These are phyloP conservation scores for Isichthys henryi DNA, from an alignment of 2,113 vertebrate species.

Conservation along the genomic window DNA sequence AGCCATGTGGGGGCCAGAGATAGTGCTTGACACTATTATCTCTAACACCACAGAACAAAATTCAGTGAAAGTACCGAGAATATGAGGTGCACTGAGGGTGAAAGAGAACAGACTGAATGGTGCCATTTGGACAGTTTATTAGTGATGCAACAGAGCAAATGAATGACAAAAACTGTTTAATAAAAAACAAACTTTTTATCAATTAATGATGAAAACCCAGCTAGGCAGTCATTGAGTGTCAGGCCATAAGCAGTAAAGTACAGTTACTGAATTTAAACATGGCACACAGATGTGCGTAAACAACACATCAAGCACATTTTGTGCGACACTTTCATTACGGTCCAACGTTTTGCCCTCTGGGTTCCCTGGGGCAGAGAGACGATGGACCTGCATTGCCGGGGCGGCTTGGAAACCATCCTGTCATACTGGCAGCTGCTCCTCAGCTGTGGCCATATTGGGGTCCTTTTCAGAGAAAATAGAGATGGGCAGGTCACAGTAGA, in stretches of 20 bases:
- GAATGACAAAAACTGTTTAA: too few relatives aligned
- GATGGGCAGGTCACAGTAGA: neutral
- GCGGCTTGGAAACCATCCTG: neutral
- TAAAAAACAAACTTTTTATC: neutral
- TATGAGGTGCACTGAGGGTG: neutral
- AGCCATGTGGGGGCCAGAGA: conserved; percentile 47
- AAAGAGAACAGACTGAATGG: neutral
- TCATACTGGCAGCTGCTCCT: neutral
- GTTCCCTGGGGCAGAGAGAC: neutral
- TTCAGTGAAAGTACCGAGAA: neutral
- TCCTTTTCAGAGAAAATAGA: neutral
- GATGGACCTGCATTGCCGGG: neutral
- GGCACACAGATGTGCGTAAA: neutral
- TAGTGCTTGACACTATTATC: conserved; percentile 29
- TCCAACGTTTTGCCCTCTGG: neutral
- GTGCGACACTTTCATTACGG: neutral
- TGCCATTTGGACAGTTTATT: neutral
- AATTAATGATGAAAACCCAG: neutral
- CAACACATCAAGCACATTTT: neutral
- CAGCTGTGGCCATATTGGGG: neutral
- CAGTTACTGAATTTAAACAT: neutral
- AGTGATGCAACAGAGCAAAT: neutral
- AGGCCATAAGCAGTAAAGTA: neutral
- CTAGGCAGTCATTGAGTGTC: neutral
- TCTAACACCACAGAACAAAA: conserved; percentile 7